These are phyloP conservation scores for Dendronephthya gigantea DNA, from an alignment of 64 coral and sea anemone species.

Conservation along the genomic window DNA sequence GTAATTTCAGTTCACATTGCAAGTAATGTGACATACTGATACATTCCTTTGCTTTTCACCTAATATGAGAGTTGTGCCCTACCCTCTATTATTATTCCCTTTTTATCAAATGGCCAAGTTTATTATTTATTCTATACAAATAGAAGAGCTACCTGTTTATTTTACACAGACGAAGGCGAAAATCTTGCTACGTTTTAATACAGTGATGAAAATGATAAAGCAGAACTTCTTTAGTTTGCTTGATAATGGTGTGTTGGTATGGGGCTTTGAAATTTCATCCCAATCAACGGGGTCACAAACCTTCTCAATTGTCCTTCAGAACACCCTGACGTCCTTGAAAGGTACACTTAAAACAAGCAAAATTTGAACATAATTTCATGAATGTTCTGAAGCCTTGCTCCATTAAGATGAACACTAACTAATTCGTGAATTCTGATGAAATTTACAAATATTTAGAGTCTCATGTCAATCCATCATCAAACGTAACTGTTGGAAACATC, in stretches of 20 bases:
- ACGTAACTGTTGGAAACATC: neutral
- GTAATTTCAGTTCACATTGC: no score
- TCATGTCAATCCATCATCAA: neutral
- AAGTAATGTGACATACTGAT: no score
- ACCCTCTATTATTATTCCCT: no score
- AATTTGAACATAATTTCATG: no score
- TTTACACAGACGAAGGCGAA: neutral
- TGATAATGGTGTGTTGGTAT: neutral
- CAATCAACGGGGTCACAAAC: neutral
- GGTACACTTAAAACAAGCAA: neutral
- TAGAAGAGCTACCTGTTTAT: neutral
- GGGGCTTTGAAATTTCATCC: neutral
- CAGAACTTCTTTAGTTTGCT: neutral
- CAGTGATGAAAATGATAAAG: neutral
- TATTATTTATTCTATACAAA: neutral
- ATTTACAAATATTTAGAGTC: slow-evolving; percentile 18
- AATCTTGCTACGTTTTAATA: slow-evolving; percentile 12
- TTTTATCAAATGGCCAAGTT: neutral
- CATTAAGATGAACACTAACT: no score
- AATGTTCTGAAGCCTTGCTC: no score
- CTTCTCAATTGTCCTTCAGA: neutral
- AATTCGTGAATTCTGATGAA: neutral
- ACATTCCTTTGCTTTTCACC: no score
- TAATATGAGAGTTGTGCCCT: no score
- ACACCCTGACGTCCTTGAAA: neutral